phyloP scores from a whole-genome alignment of 1,140 invertebrate species.

The Maniola jurtina region DNA sequence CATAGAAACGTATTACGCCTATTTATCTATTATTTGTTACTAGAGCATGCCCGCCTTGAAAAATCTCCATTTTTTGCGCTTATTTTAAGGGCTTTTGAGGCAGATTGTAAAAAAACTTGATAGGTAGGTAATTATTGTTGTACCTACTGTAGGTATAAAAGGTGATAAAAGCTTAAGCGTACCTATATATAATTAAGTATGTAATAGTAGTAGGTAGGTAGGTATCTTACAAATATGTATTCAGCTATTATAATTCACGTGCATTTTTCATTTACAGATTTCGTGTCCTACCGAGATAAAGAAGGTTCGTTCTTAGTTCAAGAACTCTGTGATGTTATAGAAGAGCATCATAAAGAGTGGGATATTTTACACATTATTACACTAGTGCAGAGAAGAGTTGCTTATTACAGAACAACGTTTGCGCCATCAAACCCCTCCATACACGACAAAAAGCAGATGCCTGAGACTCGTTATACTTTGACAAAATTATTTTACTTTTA shows the following conservation, averaged over 20 bases:
- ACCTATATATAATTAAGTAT: no score
- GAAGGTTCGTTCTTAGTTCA: slow-evolving; percentile 57
- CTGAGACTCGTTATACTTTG: slow-evolving; percentile 52
- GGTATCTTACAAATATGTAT: no score
- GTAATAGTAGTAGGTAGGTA: no score
- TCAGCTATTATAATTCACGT: neutral
- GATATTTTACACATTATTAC: slow-evolving; percentile 56
- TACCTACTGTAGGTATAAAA: no score
- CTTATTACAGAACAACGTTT: slow-evolving; percentile 41
- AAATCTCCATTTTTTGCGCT: no score
- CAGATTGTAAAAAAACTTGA: no score
- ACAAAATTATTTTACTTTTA: slow-evolving; percentile 55
- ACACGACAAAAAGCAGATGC: slow-evolving; percentile 60
- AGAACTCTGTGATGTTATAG: slow-evolving; percentile 49
- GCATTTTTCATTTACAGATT: slow-evolving; percentile 38
- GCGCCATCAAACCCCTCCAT: slow-evolving; percentile 31
- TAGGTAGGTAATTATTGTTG: no score
- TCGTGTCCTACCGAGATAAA: slow-evolving; percentile 44
- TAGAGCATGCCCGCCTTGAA: no score
- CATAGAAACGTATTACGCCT: no score
- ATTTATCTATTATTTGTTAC: no score
- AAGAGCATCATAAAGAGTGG: slow-evolving; percentile 30
- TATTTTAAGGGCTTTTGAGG: no score
- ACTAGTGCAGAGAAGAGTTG: slow-evolving; percentile 42
- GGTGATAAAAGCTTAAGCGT: no score